Evolutionary conservation across 2,888 invertebrate genomes (phyloP), one percentile per base, ranked within the genome.

Genomic region (Anorthoa munda): DNA sequence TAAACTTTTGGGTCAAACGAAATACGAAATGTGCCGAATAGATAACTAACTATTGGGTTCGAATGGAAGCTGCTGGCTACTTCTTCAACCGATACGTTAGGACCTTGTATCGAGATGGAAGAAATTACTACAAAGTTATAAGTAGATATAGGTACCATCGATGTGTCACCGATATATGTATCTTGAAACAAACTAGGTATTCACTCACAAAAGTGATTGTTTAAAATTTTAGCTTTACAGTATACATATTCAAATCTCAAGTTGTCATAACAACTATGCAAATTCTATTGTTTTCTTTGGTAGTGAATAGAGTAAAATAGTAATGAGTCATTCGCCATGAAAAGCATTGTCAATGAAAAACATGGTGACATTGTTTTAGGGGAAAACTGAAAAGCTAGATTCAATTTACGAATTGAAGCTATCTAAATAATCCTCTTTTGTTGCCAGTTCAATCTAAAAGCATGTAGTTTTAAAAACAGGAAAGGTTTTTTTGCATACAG

Each of bases 1-100:
- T 46, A 76, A 90, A 90, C 85, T 91, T 91, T 90, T 81, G 88
- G 91, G 90, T 89, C 86, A 77, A 87, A 86, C 85, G 81, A 84
- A 88, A 87, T 83, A 86, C 85, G 81, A 84, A 88, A 83, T 77
- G 77, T 80, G 83, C 59, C 67, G 75, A 81, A 79, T 82, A 73
- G 80, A 74, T 76, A 76, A n/a, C n/a, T n/a, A 85, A 83, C 77
- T 83, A 82, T 81, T 80, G 72, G 78, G 68, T 76, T 69, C 72
- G 76, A 82, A 80, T 73, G 74, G 74, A 63, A 77, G 31, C 39
- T 50, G 53, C 46, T 65, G 50, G 68, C 72, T 76, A 59, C 46
- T 58, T 74, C 65, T 77, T 72, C 65, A 51, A 75, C 64, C 59
- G 64, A 77, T 60, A 59, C 11, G 15, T 55, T 55, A 56, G 55